A percentile compares a stretch with the other conserved stretches of the same genome.
These are phyloP conservation scores for Eulithis testata DNA, from an alignment of 2,888 invertebrate genomes.

Conservation along the genomic window DNA sequence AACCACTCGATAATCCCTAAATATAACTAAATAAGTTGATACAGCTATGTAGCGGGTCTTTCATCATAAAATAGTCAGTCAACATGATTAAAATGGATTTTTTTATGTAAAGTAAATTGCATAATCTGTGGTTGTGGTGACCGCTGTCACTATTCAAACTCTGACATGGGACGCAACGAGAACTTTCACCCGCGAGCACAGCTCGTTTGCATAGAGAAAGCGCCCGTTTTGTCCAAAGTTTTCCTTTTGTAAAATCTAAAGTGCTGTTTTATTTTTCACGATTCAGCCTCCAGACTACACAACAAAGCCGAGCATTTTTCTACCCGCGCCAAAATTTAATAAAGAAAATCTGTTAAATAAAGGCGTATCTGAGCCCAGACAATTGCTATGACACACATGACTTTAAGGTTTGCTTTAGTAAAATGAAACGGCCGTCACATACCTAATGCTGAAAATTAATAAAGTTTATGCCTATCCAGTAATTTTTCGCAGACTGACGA, in stretches of 20 bases:
- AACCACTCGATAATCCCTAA: too few relatives aligned
- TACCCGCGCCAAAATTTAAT: constrained; percentile 54
- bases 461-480: too few relatives aligned
- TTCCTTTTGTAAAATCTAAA: constrained; percentile 69
- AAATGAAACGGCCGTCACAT: not conserved
- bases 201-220: constrained; percentile 77
- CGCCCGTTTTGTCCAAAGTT: constrained; percentile 67
- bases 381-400: constrained; percentile 37
- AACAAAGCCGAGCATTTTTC: constrained; percentile 51
- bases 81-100: not conserved
- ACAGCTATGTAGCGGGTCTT: not conserved
- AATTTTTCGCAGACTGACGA: too few relatives aligned
- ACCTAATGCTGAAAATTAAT: not conserved
- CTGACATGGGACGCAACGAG: constrained; percentile 32
- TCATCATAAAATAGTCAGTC: not conserved
- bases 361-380: constrained; percentile 27
- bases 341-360: constrained; percentile 53
- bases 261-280: constrained; percentile 65
- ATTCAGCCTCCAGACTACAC: constrained; percentile 47
- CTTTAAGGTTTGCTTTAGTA: not conserved
- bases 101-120: constrained; percentile 9
- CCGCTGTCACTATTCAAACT: constrained; percentile 34
- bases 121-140: constrained; percentile 22
- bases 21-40: too few relatives aligned
- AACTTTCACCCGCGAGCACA: constrained; percentile 65